Conservation (phyloP, 2,113 vertebrate genomes). For the Aegotheles bennettii region DNA sequence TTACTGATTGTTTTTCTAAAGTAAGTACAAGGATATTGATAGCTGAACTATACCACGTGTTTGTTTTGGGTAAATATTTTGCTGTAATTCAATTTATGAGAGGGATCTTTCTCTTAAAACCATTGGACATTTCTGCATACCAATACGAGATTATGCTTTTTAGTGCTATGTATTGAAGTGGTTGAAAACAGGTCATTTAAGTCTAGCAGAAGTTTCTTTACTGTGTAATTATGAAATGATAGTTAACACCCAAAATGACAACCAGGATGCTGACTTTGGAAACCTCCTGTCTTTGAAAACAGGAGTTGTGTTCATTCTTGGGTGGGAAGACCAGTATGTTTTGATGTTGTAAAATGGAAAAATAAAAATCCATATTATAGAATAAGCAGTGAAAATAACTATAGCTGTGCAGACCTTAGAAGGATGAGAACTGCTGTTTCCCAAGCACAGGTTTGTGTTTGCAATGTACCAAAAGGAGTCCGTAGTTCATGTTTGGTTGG, state of each 20-base stretch:
- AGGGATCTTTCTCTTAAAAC: not conserved
- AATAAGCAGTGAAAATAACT: not conserved
- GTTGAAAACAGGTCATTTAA: not conserved
- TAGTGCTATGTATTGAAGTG: not conserved
- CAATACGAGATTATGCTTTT: not conserved
- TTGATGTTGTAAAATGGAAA: not conserved
- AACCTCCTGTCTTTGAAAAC: not conserved
- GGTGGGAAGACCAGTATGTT: not conserved
- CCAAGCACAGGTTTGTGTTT: not conserved
- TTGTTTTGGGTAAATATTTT: slow-evolving; percentile 17
- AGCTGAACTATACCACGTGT: not conserved
- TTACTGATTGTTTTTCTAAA: not conserved
- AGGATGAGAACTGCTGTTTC: not conserved
- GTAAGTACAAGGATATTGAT: not conserved
- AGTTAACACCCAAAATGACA: not conserved
- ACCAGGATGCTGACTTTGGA: not conserved
- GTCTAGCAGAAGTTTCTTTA: not conserved
- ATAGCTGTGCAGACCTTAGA: not conserved
- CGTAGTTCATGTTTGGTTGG: not conserved
- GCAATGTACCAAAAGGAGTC: not conserved
- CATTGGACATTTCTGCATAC: not conserved
- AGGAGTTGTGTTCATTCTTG: not conserved
- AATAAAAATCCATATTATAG: not conserved
- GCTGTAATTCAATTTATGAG: slow-evolving; percentile 9
- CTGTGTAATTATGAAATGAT: not conserved